Percentiles rank a stretch among this genome's conserved stretches.
Evolutionary conservation across 1,140 invertebrate species (phyloP).

Genomic region (Apis mellifera): Amel_HAv3.1 CM009932.2:7699501-7700000

Average conservation of each 20-base stretch:
- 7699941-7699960: neutral
- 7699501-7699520: slow-evolving; percentile 50
- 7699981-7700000: neutral
- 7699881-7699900: no score
- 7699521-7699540: slow-evolving; percentile 53
- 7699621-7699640: slow-evolving; percentile 42
- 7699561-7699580: slow-evolving; percentile 1
- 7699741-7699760: neutral
- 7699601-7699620: slow-evolving; percentile 46
- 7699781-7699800: no score
- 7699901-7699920: no score
- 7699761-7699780: neutral
- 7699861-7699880: no score
- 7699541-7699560: slow-evolving; percentile 40
- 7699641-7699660: neutral
- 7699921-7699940: no score
- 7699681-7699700: neutral
- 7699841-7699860: no score
- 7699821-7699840: neutral
- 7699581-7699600: slow-evolving; percentile 40
- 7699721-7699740: neutral
- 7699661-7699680: neutral
- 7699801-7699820: neutral
- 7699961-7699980: neutral
- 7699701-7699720: neutral